Evolutionary conservation across 2,888 invertebrate genomes (phyloP), one percentile per base, ranked within the genome.

Genomic region (Tiliacea citrago): DNA sequence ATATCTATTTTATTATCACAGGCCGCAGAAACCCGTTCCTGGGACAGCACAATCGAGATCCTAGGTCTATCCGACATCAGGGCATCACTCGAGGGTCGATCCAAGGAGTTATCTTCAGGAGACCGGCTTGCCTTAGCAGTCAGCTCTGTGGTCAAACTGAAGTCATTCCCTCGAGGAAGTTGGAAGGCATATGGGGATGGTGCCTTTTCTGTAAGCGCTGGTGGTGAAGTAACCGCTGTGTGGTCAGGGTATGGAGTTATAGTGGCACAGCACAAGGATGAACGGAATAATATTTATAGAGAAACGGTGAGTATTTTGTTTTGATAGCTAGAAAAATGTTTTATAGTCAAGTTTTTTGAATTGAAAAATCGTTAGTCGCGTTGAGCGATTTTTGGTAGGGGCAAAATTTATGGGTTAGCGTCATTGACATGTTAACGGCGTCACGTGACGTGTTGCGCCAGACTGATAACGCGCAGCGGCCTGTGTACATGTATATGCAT

Each of bases 1-100:
- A n/a, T n/a, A n/a, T n/a, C n/a, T n/a, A n/a, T 68, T 39, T 60
- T 21, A 65, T 55, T 29, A 1, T 55, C 51, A 45, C 88, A 96
- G 96, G 90, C 91, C 51, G 93, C 94, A 35, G 96, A 96, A 88
- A 93, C 94, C 0, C 92, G 95, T 45, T 94, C 95, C 1, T 96
- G 96, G 96, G 96, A 96, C 85, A 95, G 95, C 66, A 94, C 95
- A 0, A 93, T 96, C 51, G 96, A 96, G 78, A 95, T 96, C 57
- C 91, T 96, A 0, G 95, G 94, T 18, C 87, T 96, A 73, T 90
- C 95, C 0, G 96, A 96, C 74, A 94, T 96, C 6, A 90, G 90
- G 8, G 89, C 93, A 0, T 92, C 94, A 4, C 87, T 96, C 0
- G 95, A 95, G 4, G 96, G 95, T 0, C 80, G 91, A 2, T 83